Evolutionary conservation across 2,113 vertebrate genomes (phyloP).

Genomic region (Calyptommatus sinebrachiatus): DNA sequence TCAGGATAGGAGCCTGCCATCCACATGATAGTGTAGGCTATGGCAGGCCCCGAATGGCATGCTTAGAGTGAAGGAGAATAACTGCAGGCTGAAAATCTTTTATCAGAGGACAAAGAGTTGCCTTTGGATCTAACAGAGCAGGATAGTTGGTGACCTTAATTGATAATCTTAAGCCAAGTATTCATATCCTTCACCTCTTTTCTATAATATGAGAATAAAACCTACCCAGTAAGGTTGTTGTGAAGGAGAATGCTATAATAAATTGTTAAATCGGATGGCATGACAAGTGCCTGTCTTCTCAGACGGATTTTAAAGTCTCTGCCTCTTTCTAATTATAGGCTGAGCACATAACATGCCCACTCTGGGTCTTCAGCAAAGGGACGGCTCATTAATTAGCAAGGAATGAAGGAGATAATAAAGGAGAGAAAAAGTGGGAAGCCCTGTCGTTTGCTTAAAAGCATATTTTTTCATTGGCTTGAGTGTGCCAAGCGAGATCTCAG

Average conservation of each 20-base stretch:
- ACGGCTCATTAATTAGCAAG: constrained; percentile 44
- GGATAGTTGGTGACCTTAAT: neutral
- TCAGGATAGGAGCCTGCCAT: too few relatives aligned
- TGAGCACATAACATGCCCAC: constrained; percentile 1
- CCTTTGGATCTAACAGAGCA: neutral
- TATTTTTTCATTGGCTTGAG: neutral
- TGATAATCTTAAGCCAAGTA: neutral
- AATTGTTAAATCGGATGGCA: neutral
- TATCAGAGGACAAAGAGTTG: neutral
- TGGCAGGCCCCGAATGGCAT: too few relatives aligned
- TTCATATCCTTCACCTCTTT: neutral
- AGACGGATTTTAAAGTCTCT: constrained; percentile 4
- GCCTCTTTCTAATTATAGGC: constrained; percentile 27
- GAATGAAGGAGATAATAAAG: constrained; percentile 4
- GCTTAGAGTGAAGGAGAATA: neutral
- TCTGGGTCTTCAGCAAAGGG: constrained; percentile 20
- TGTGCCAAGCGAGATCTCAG: constrained; percentile 18
- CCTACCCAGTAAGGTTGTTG: neutral
- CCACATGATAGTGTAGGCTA: too few relatives aligned
- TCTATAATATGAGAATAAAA: neutral
- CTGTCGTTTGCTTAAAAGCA: neutral
- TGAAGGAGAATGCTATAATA: neutral
- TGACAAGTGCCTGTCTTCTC: constrained; percentile 2
- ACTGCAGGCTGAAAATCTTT: neutral
- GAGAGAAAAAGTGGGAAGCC: neutral